phyloP scores from a whole-genome alignment of 2,888 invertebrate species.

The Drosophila mercatorum region DNA sequence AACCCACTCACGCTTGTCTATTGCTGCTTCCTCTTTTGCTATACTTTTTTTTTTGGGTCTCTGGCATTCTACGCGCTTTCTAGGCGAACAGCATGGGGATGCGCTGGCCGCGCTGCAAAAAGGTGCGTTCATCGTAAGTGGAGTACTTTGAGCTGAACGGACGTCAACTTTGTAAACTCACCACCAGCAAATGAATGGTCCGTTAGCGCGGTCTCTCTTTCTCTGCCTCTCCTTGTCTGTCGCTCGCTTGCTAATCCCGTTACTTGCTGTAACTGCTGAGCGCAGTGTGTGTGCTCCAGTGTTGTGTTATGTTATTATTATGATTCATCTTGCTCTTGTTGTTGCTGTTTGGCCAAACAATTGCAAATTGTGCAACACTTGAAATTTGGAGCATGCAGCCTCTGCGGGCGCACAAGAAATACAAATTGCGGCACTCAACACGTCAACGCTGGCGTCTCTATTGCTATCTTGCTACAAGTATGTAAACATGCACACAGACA shows the following conservation, averaged over 20 bases:
- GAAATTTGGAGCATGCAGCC: constrained; percentile 50
- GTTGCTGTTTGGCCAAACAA: constrained; percentile 65
- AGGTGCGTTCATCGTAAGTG: constrained; percentile 48
- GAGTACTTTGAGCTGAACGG: constrained; percentile 20
- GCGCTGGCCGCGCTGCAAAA: constrained; percentile 40
- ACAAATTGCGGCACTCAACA: constrained; percentile 55
- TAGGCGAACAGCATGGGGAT: constrained; percentile 38
- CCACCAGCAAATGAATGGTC: constrained; percentile 47
- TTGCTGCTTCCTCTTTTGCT: constrained; percentile 17
- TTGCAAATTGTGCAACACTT: constrained; percentile 63
- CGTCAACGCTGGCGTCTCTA: constrained; percentile 23
- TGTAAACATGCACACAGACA: not conserved
- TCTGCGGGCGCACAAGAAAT: constrained; percentile 25
- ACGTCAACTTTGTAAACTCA: constrained; percentile 63
- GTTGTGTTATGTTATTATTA: constrained; percentile 16
- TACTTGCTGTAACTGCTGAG: constrained; percentile 4
- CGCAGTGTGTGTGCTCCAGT: constrained; percentile 11
- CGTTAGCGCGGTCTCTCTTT: constrained; percentile 1
- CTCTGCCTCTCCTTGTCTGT: not conserved
- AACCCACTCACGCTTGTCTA: not conserved
- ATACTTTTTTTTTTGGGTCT: constrained; percentile 31
- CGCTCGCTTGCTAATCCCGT: constrained; percentile 14
- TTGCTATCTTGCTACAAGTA: constrained; percentile 20
- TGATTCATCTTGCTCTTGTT: constrained; percentile 5
- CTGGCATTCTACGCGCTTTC: constrained; percentile 62